Base-by-base conservation (phyloP, 2,113 vertebrate species). In the Actinemys pallida region DNA sequence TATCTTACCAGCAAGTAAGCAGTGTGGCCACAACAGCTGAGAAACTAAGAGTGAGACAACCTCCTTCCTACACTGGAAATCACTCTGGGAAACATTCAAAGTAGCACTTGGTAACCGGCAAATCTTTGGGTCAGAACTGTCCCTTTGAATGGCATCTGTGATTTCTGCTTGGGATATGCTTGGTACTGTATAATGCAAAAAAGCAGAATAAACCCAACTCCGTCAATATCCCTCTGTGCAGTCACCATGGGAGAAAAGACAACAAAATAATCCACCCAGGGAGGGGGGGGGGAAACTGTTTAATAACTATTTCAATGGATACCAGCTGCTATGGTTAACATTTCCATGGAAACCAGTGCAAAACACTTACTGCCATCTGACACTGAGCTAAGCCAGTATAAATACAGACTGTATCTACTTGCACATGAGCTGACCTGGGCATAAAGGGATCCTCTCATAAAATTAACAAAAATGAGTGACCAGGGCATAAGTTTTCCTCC, bases 321-420 rank as follows among this genome's bases (percentile, higher is more conserved):
- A 95, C 45, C 84, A 97, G 95, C 95, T 96, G 96, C 75, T 94
- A 39, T 81, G 75, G 83, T 52, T 95, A 89, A 92, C 54, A 95
- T 98, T 98, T 97, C 98, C 97, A 96, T 98, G 97, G 98, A 97
- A 98, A 98, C 97, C 69, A 92, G 47, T 90, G 53, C 65, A 89
- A 94, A 94, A 92, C 22, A 47, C 86, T 86, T 83, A 91, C 27
- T 88, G n/a, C 81, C 80, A 96, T 94, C 86, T 90, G 93, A 93
- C 96, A 86, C 47, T 7, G 81, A 91, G 81, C 92, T 76, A 79
- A 35, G 47, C 76, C 86, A 87, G 96, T 96, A 93, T 87, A 88
- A 92, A 50, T 59, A 89, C 90, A 89, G 0, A 20, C 39, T 0
- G 0, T 6, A 9, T 72, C 59, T 0, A 0, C 90, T 54, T 87